Evolutionary conservation across 2,888 invertebrate genomes (phyloP).

Genomic region (Chironomus tentans): DNA sequence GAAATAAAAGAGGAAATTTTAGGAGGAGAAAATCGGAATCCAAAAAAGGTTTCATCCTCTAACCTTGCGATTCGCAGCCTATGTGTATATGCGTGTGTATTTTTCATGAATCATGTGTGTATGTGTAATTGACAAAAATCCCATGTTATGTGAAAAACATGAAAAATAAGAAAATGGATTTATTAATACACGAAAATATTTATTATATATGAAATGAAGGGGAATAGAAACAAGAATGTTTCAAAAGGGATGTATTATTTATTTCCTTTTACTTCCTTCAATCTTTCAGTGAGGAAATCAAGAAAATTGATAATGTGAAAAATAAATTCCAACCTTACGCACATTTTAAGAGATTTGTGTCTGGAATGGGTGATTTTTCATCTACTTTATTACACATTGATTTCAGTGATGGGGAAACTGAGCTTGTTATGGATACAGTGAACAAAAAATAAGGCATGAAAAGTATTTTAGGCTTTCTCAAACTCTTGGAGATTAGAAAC

Average conservation of each 20-base stretch:
- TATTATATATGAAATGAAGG: neutral
- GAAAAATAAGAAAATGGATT: neutral
- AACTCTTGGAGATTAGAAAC: no score
- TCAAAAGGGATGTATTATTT: neutral
- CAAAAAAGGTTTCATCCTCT: neutral
- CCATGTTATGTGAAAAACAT: neutral
- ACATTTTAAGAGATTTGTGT: neutral
- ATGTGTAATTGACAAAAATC: neutral
- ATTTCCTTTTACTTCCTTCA: no score
- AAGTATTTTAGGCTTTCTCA: no score
- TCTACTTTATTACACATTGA: no score
- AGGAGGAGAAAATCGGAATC: neutral
- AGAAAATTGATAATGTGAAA: no score
- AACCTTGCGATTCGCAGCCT: constrained; percentile 22
- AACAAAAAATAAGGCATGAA: no score
- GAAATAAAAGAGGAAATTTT: no score
- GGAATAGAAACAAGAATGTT: neutral
- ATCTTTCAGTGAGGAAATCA: no score
- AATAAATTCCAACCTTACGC: neutral
- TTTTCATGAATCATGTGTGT: no score
- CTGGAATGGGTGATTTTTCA: neutral
- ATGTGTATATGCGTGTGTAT: neutral
- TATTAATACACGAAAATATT: neutral
- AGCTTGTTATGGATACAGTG: no score
- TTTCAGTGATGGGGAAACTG: no score